phyloP scores from a whole-genome alignment of 2,113 vertebrate genomes.

The Syrmaticus mikado region DNA sequence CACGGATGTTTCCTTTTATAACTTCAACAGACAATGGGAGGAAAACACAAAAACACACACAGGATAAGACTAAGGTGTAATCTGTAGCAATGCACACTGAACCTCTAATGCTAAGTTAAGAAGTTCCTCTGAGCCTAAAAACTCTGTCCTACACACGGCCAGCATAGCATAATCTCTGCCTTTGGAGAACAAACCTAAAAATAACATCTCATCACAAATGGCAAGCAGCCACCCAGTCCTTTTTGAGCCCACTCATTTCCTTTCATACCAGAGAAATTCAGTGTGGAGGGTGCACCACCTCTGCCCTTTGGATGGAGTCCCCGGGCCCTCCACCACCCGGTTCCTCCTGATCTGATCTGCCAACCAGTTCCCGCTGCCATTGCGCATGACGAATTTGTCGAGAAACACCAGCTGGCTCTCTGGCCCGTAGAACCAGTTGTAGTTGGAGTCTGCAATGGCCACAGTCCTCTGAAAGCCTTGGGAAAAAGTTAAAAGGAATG shows the following conservation, averaged over 20 bases:
- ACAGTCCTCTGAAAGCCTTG: slow-evolving; percentile 96
- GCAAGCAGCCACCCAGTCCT: slow-evolving; percentile 13
- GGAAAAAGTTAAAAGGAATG: slow-evolving; percentile 41
- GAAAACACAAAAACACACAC: neutral
- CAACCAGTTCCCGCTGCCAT: slow-evolving; percentile 98
- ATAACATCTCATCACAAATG: neutral
- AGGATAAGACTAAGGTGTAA: neutral
- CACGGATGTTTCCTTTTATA: neutral
- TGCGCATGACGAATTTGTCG: slow-evolving; percentile 94
- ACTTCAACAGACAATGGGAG: neutral
- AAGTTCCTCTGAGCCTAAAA: neutral
- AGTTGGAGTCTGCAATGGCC: slow-evolving; percentile 98
- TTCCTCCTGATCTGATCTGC: slow-evolving; percentile 91
- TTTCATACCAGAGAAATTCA: slow-evolving; percentile 95
- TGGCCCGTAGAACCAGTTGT: slow-evolving; percentile 99
- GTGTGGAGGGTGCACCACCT: slow-evolving; percentile 98
- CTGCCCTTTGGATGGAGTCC: slow-evolving; percentile 92
- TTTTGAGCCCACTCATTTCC: neutral
- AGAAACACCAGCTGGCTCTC: slow-evolving; percentile 98
- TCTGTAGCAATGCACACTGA: neutral
- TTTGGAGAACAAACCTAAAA: neutral
- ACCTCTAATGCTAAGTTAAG: neutral
- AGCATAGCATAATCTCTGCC: neutral
- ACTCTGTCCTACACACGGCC: neutral
- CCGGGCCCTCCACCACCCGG: slow-evolving; percentile 89